A percentile compares a stretch with the other conserved stretches of the same genome.
Conservation (phyloP, 2,113 vertebrate genomes). For the Athene cunicularia region DNA sequence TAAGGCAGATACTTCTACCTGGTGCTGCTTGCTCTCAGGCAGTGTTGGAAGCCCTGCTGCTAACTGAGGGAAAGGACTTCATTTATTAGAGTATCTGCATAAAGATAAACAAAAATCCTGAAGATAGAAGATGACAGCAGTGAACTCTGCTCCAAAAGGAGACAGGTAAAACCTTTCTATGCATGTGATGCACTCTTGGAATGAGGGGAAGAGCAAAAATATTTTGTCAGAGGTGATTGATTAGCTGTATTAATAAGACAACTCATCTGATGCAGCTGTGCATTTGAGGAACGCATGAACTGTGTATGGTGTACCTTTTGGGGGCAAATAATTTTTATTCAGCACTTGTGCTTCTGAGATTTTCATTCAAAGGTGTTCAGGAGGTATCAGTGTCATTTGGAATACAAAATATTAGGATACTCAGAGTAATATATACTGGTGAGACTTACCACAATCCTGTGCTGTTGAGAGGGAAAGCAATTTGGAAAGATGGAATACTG, state of each 20-base stretch:
- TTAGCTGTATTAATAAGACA: neutral
- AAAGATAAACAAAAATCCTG: neutral
- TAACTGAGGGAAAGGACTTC: neutral
- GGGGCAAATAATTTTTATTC: neutral
- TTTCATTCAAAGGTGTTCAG: neutral
- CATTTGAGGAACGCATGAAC: neutral
- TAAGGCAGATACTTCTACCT: conserved; percentile 1
- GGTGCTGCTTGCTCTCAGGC: conserved; percentile 22
- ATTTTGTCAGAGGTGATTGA: neutral
- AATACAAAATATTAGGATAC: neutral
- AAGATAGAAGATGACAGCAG: neutral
- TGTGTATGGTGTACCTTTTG: neutral
- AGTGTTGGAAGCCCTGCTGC: conserved; percentile 12
- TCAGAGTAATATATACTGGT: neutral
- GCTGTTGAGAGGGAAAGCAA: neutral
- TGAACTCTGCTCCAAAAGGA: neutral
- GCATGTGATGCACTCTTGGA: neutral
- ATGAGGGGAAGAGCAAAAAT: neutral
- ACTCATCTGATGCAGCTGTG: neutral
- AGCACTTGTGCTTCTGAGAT: neutral
- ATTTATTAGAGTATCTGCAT: neutral
- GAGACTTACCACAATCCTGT: neutral
- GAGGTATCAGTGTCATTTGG: neutral
- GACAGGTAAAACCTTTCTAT: conserved; percentile 37
- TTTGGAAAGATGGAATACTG: neutral